phyloP scores from a whole-genome alignment of 1,140 invertebrate genomes.

The Sipha flava region DNA sequence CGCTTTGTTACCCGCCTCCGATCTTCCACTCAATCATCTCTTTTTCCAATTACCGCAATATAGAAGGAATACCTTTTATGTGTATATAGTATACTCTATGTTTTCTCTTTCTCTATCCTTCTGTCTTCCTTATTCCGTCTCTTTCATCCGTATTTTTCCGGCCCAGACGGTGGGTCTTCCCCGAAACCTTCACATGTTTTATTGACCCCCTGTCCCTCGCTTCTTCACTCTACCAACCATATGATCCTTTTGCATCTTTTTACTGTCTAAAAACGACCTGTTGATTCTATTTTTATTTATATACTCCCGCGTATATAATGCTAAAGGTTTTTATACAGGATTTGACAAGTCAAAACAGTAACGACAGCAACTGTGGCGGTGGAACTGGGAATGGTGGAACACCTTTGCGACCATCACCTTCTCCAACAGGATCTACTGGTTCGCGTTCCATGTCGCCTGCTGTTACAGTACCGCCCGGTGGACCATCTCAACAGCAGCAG shows the following conservation, averaged over 20 bases:
- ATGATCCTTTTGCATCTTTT: slow-evolving; percentile 29
- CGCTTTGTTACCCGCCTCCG: not conserved
- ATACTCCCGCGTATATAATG: not conserved
- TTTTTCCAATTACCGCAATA: slow-evolving; percentile 30
- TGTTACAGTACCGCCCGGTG: slow-evolving; percentile 62
- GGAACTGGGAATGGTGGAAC: slow-evolving; percentile 58
- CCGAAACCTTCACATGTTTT: slow-evolving; percentile 27
- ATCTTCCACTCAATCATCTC: not conserved
- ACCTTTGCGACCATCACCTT: slow-evolving; percentile 80
- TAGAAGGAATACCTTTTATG: slow-evolving; percentile 23
- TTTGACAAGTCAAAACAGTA: slow-evolving; percentile 73
- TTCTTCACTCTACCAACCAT: not conserved
- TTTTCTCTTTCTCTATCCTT: slow-evolving; percentile 25
- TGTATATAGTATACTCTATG: not conserved
- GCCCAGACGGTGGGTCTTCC: slow-evolving; percentile 22
- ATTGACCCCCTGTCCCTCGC: not conserved
- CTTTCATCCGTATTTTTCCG: slow-evolving; percentile 14
- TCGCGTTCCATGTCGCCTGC: slow-evolving; percentile 93
- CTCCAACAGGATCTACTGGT: slow-evolving; percentile 83
- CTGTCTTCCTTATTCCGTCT: slow-evolving; percentile 26
- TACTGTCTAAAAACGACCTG: slow-evolving; percentile 11
- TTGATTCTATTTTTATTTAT: slow-evolving; percentile 30
- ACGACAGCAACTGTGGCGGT: slow-evolving; percentile 64
- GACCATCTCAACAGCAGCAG: slow-evolving; percentile 37
- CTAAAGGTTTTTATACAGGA: slow-evolving; percentile 54